Conservation (phyloP, 2,113 vertebrate genomes). For the Anseranas semipalmata region DNA sequence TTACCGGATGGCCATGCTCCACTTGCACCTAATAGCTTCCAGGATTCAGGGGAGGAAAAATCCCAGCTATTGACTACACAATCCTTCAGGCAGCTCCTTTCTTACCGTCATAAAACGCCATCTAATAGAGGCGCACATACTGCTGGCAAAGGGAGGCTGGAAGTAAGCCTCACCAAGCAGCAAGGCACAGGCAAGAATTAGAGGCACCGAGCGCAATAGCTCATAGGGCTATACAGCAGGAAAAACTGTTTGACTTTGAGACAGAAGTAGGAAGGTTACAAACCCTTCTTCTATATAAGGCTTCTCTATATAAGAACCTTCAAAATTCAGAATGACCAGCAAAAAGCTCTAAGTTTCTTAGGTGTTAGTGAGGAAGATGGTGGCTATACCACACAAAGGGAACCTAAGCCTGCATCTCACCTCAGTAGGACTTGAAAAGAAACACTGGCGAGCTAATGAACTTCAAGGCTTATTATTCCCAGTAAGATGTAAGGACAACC, state of each 20-base stretch:
- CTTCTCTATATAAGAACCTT: background rate
- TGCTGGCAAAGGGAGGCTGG: background rate
- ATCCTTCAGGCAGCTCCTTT: background rate
- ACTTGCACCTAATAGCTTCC: background rate
- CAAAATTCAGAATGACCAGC: background rate
- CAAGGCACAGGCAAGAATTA: background rate
- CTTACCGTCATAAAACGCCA: background rate
- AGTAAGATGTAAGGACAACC: background rate
- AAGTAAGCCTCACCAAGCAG: background rate
- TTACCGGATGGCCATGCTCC: background rate
- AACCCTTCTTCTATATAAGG: too few species aligned
- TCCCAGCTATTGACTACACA: background rate
- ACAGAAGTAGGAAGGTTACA: background rate
- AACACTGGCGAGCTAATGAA: background rate
- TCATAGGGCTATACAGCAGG: background rate
- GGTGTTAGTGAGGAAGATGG: background rate
- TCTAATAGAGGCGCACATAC: fast-evolving
- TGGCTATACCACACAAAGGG: background rate
- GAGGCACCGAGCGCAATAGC: background rate
- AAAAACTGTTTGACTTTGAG: background rate
- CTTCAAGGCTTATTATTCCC: background rate
- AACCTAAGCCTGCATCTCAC: background rate
- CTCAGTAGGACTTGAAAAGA: background rate
- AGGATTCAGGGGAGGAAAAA: background rate
- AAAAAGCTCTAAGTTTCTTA: background rate